Conservation (phyloP, 2,113 vertebrate genomes). For the Fregetta grallaria region DNA sequence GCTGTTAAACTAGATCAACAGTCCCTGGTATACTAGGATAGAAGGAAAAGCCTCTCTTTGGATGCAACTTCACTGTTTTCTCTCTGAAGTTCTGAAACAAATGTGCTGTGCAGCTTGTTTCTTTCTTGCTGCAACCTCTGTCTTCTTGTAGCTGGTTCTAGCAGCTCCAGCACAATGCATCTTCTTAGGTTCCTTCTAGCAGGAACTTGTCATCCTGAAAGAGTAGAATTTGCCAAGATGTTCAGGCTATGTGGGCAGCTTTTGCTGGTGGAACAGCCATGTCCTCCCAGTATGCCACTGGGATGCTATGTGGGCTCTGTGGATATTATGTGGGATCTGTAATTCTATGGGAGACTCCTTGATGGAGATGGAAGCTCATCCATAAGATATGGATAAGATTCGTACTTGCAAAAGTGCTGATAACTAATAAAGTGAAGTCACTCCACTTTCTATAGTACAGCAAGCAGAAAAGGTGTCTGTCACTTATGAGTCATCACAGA, state of each 20-base stretch:
- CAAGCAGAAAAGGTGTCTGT: not conserved
- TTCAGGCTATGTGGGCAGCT: not conserved
- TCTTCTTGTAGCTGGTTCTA: not conserved
- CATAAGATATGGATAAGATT: not conserved
- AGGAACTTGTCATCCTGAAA: not conserved
- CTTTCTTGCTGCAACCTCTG: not conserved
- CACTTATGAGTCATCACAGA: not conserved
- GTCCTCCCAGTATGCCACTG: not conserved
- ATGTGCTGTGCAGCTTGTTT: not conserved
- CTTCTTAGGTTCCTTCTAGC: not conserved
- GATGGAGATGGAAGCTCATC: not conserved
- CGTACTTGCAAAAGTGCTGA: not conserved
- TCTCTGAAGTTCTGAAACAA: not conserved
- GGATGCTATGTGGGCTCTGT: not conserved
- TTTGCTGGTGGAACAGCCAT: not conserved
- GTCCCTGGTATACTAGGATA: not conserved
- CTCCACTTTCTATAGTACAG: not conserved
- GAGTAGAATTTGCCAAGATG: not conserved
- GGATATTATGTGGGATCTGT: not conserved
- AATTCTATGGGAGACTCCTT: not conserved
- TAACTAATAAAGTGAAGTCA: not conserved
- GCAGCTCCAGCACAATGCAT: not conserved
- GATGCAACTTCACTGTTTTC: not conserved
- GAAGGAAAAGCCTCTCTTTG: not conserved
- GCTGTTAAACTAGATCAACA: not conserved